These are phyloP conservation scores for Drosophila atroscutellata DNA, from an alignment of 2,888 invertebrate genomes.

Conservation along the genomic window DNA sequence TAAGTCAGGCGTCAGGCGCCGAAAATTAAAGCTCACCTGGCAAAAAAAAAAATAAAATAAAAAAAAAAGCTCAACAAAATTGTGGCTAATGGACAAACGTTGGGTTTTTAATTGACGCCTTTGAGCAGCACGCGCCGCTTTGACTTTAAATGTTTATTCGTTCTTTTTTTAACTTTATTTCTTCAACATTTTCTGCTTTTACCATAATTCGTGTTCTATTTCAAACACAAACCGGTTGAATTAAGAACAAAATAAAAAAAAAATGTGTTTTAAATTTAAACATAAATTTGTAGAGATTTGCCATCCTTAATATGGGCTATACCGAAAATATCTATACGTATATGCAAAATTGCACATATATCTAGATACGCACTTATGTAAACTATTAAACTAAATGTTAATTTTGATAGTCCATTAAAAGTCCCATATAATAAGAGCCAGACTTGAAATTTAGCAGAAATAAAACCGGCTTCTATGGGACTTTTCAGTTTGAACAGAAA, in stretches of 20 bases:
- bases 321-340: constrained; percentile 40
- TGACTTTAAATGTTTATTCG: constrained; percentile 40
- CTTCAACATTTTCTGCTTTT: constrained; percentile 13
- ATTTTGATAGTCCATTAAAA: constrained; percentile 31
- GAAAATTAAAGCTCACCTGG: constrained; percentile 9
- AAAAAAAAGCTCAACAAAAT: constrained; percentile 19
- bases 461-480: constrained; percentile 49
- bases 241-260: constrained; percentile 39
- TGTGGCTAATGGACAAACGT: constrained; percentile 61
- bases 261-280: constrained; percentile 18
- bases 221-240: constrained; percentile 59
- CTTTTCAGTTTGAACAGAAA: constrained; percentile 20
- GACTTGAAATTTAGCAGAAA: constrained; percentile 50
- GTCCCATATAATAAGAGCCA: constrained; percentile 30
- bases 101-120: constrained; percentile 71
- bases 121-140: constrained; percentile 71
- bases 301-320: constrained; percentile 18
- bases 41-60: constrained; percentile 18
- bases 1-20: constrained; percentile 58
- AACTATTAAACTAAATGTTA: constrained; percentile 40
- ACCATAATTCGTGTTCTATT: constrained; percentile 48
- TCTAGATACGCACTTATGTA: constrained; percentile 46
- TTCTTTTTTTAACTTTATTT: constrained; percentile 29
- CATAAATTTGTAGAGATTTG: constrained; percentile 24
- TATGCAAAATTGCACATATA: constrained; percentile 19